Conservation (phyloP, 2,888 invertebrate genomes). For the Polia nebulosa region DNA sequence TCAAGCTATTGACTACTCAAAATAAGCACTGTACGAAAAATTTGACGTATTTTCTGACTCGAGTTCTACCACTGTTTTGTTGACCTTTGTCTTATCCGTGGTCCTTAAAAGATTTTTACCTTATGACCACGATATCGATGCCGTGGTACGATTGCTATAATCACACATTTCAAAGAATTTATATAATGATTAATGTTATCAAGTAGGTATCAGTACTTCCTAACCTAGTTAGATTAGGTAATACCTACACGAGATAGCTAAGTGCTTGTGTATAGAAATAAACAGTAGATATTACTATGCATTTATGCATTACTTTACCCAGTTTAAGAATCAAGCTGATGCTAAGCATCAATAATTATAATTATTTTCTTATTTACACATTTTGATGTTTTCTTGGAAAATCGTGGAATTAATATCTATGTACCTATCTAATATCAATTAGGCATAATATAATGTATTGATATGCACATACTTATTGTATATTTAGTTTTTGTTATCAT, state of each 20-base stretch:
- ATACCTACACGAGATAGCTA: not conserved
- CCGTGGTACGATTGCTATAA: constrained; percentile 15
- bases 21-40: not conserved
- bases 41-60: not conserved
- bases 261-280: constrained; percentile 1
- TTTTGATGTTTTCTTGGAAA: constrained; percentile 1
- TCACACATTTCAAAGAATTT: constrained; percentile 23
- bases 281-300: not conserved
- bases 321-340: not conserved
- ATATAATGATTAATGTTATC: constrained; percentile 37
- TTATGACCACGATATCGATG: constrained; percentile 25
- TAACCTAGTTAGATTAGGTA: constrained; percentile 37
- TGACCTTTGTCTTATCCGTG: constrained; percentile 18
- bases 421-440: not conserved
- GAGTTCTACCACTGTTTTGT: not conserved
- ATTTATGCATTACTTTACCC: not conserved
- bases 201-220: not conserved
- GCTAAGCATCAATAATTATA: not conserved
- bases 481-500: not conserved
- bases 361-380: not conserved
- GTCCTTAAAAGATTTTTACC: constrained; percentile 21
- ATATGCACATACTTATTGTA: constrained; percentile 6
- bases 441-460: not conserved
- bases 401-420: constrained; percentile 3
- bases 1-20: not conserved